Percentiles rank a stretch among this genome's conserved stretches.
phyloP scores from a whole-genome alignment of 2,113 vertebrate genomes.

The Anolis sagrei region DNA sequence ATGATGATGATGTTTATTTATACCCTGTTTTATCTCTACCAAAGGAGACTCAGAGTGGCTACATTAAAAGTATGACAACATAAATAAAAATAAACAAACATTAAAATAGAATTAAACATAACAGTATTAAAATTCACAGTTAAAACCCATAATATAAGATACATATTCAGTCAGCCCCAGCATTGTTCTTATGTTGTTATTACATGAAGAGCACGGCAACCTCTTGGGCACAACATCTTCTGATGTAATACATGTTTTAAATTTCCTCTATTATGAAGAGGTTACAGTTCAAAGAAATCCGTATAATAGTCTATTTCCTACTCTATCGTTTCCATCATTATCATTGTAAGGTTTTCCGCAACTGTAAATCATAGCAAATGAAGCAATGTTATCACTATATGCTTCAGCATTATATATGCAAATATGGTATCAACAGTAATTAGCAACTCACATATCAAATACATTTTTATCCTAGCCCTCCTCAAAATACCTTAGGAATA shows the following conservation, averaged over 20 bases:
- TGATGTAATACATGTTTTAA: neutral
- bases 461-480: neutral
- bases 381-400: neutral
- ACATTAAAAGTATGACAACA: no score
- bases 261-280: neutral
- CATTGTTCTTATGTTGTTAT: conserved; percentile 26
- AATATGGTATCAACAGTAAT: neutral
- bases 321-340: neutral
- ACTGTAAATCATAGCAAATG: neutral
- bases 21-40: no score
- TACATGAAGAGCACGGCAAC: neutral
- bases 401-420: neutral
- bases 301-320: neutral
- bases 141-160: neutral
- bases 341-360: neutral
- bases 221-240: neutral
- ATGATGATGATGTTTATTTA: no score
- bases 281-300: neutral
- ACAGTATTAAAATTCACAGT: no score
- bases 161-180: neutral
- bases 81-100: no score
- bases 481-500: neutral
- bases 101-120: no score
- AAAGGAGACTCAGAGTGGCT: no score
- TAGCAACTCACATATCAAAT: neutral